Conservation (phyloP, 2,113 vertebrate genomes). For the Marmota flaviventris region DNA sequence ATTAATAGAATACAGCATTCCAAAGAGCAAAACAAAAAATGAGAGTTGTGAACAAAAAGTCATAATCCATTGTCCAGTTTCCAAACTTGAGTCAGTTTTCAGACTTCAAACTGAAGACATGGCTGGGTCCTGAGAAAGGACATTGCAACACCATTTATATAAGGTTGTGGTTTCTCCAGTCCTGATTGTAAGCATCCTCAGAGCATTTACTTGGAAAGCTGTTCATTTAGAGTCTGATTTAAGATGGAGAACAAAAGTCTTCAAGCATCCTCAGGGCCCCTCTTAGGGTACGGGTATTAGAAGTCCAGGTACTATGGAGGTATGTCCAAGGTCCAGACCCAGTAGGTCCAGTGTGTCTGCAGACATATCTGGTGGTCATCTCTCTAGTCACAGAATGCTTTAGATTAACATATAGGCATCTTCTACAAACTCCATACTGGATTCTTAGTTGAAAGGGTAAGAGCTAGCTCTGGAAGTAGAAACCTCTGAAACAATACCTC, state of each 20-base stretch:
- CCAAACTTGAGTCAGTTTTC: background rate
- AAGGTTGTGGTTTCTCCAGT: background rate
- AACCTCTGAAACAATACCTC: background rate
- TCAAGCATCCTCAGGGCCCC: too few species aligned
- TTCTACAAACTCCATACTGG: background rate
- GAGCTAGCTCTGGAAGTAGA: background rate
- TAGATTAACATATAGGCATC: background rate
- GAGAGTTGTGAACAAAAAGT: background rate
- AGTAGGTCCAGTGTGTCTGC: background rate
- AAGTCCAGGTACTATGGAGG: background rate
- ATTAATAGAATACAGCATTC: background rate
- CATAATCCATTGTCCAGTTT: background rate
- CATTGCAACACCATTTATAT: background rate
- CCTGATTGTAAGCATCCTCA: background rate
- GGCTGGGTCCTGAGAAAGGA: background rate
- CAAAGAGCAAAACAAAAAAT: background rate
- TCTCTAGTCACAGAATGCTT: background rate
- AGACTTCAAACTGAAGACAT: background rate
- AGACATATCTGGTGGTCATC: background rate
- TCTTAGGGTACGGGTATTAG: background rate
- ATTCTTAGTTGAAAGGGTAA: background rate
- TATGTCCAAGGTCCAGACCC: background rate
- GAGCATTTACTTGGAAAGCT: background rate
- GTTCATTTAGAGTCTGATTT: background rate
- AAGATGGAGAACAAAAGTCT: background rate